A percentile compares a stretch with the other conserved stretches of the same genome.
Evolutionary conservation across 2,797 vertebrate species (phyloP).

Genomic region (Periophthalmus magnuspinnatus): DNA sequence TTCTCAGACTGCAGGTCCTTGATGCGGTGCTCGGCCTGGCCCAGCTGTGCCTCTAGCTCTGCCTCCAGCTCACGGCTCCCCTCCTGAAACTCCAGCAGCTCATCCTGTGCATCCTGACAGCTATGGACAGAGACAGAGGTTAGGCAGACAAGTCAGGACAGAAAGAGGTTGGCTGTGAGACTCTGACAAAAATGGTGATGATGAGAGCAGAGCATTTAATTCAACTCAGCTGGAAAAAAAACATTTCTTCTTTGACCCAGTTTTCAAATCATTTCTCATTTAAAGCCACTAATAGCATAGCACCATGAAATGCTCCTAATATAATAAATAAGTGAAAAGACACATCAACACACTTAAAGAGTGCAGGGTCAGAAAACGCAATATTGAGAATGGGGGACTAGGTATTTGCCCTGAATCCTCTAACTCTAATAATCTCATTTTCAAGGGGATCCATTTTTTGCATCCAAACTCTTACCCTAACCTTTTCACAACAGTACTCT

Average conservation of each 20-base stretch:
- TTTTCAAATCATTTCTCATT: conserved; percentile 5
- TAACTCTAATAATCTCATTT: too few species aligned
- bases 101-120: conserved; percentile 90
- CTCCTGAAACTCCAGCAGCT: conserved; percentile 94
- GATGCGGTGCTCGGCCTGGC: conserved; percentile 89
- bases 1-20: conserved; percentile 91
- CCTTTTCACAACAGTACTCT: too few species aligned
- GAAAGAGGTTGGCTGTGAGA: conserved; percentile 15
- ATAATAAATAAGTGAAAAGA: not conserved
- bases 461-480: too few species aligned
- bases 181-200: conserved; percentile 9
- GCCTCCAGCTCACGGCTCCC: conserved; percentile 95
- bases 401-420: too few species aligned
- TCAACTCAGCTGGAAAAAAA: conserved; percentile 4
- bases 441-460: too few species aligned
- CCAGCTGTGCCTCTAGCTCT: conserved; percentile 90
- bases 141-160: conserved; percentile 22
- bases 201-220: conserved; percentile 12
- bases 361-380: not conserved
- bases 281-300: conserved; percentile 1
- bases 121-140: conserved; percentile 57
- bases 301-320: not conserved
- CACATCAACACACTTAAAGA: not conserved
- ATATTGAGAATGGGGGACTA: not conserved
- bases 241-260: conserved; percentile 23